Conservation (phyloP, 2,113 vertebrate genomes). For the Tenebrosternarchus preto region DNA sequence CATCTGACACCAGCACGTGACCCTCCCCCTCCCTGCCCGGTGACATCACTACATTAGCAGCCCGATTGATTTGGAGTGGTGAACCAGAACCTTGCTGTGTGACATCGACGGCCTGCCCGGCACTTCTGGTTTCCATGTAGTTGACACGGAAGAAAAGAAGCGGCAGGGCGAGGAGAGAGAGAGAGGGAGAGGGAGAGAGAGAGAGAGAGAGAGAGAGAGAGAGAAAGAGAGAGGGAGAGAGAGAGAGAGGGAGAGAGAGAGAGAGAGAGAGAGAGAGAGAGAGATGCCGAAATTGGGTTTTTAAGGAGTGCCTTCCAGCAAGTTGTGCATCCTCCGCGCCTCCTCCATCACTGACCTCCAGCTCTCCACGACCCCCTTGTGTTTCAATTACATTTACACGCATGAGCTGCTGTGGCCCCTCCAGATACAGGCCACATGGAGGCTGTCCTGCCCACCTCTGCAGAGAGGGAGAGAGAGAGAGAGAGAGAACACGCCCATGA, state of each 20-base stretch:
- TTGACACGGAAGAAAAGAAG: slow-evolving; percentile 14
- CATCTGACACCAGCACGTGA: not conserved
- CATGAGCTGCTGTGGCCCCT: slow-evolving; percentile 65
- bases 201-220: slow-evolving; percentile 31
- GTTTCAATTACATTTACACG: slow-evolving; percentile 69
- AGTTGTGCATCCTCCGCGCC: slow-evolving; percentile 48
- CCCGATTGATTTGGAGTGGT: slow-evolving; percentile 22
- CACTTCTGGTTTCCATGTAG: slow-evolving; percentile 12
- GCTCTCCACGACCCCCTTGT: slow-evolving; percentile 67
- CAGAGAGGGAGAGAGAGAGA: slow-evolving; percentile 15
- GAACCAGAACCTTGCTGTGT: slow-evolving; percentile 16
- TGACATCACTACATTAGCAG: not conserved
- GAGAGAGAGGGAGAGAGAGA: slow-evolving; percentile 37
- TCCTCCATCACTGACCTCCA: slow-evolving; percentile 51
- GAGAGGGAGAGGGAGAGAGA: slow-evolving; percentile 35
- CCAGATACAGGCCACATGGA: slow-evolving; percentile 46
- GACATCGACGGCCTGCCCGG: not conserved
- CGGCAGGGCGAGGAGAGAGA: not conserved
- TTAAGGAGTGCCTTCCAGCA: slow-evolving; percentile 68
- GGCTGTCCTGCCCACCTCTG: slow-evolving; percentile 22
- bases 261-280: not conserved
- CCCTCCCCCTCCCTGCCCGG: not conserved
- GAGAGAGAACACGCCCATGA: not conserved
- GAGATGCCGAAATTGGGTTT: slow-evolving; percentile 46
- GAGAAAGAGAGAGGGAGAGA: not conserved